Conservation (phyloP, 2,888 invertebrate genomes). For the Leptopterna dolabrata region DNA sequence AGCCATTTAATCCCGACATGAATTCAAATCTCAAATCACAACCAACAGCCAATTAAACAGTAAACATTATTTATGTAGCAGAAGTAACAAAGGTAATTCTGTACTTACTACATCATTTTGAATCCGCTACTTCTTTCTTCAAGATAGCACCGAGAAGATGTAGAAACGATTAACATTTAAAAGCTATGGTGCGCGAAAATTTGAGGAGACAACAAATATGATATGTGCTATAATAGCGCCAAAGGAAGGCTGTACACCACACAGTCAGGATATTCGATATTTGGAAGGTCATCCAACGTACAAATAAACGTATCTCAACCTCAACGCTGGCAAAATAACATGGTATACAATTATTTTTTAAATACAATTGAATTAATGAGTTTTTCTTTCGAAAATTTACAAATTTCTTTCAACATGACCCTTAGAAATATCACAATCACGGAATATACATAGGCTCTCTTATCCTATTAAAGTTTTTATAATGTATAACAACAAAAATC, state of each 20-base stretch:
- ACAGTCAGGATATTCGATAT: not conserved
- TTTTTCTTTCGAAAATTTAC: not conserved
- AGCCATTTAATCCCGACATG: no score
- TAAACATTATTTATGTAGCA: no score
- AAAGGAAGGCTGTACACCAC: not conserved
- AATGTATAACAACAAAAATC: not conserved
- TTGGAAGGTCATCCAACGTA: not conserved
- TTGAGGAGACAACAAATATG: not conserved
- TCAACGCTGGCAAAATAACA: not conserved
- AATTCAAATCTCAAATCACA: no score
- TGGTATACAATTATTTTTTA: not conserved
- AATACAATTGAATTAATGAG: not conserved
- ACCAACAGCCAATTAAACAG: no score
- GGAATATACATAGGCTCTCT: slow-evolving; percentile 7
- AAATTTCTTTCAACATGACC: not conserved
- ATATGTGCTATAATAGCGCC: not conserved
- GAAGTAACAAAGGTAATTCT: no score
- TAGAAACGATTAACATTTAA: not conserved
- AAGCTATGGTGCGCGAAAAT: not conserved
- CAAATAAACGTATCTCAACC: not conserved
- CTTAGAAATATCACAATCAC: not conserved
- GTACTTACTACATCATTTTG: no score
- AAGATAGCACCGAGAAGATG: not conserved
- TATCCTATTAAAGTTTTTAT: not conserved
- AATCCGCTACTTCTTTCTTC: not conserved